Percentiles rank a stretch among this genome's conserved stretches.
Conservation (phyloP, 2,113 vertebrate genomes). For the Strigops habroptila region DNA sequence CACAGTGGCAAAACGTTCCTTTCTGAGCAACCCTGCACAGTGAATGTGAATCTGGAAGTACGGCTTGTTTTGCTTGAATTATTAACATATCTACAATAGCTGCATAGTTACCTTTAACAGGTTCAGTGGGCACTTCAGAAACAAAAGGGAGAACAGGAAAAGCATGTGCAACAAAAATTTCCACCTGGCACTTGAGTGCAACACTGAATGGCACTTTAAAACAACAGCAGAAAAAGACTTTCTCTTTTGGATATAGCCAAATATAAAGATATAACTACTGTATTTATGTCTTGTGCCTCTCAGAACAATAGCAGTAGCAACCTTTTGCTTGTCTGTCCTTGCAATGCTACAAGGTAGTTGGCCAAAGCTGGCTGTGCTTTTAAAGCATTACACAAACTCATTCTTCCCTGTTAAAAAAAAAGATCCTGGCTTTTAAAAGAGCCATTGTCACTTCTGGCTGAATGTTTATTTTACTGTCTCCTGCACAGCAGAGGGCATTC, state of each 20-base stretch:
- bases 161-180: background rate
- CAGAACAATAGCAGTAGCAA: background rate
- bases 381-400: slow-evolving; percentile 41
- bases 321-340: slow-evolving; percentile 13
- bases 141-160: slow-evolving; percentile 31
- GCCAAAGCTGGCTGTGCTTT: background rate
- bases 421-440: slow-evolving; percentile 61
- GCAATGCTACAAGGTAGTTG: background rate
- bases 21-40: background rate
- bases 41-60: background rate
- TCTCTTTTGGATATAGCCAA: background rate
- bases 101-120: slow-evolving; percentile 49
- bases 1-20: background rate
- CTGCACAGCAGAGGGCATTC: slow-evolving; percentile 53
- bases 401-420: slow-evolving; percentile 9
- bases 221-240: background rate
- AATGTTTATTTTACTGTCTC: slow-evolving; percentile 72
- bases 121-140: slow-evolving; percentile 26
- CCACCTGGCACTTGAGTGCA: slow-evolving; percentile 1
- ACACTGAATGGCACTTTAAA: slow-evolving; percentile 11
- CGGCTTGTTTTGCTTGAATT: slow-evolving; percentile 22
- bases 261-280: background rate
- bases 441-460: slow-evolving; percentile 54
- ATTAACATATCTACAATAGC: slow-evolving; percentile 27
- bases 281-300: background rate